These are phyloP conservation scores for Endotricha flammealis DNA, from an alignment of 2,888 invertebrate genomes.

Conservation along the genomic window DNA sequence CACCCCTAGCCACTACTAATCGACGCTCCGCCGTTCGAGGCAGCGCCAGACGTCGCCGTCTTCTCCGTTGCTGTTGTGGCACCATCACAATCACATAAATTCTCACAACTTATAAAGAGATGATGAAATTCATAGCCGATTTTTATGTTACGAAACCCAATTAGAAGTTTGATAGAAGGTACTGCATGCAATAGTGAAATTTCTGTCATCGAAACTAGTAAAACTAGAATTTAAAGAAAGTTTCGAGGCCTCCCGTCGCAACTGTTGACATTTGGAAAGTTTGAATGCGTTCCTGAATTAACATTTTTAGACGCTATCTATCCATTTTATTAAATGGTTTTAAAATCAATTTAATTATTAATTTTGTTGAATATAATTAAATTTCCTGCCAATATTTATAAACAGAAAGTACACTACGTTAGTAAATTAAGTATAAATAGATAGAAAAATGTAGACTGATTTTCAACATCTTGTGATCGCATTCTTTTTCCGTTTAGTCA, in stretches of 20 bases:
- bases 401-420: too few species aligned
- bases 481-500: too few species aligned
- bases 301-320: too few species aligned
- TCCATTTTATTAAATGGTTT: too few species aligned
- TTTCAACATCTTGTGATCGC: too few species aligned
- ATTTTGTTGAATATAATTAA: too few species aligned
- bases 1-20: constrained; percentile 90
- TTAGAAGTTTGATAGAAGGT: not conserved
- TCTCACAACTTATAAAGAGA: constrained; percentile 2
- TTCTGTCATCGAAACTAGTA: constrained; percentile 49
- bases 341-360: too few species aligned
- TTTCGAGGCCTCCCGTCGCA: constrained; percentile 50
- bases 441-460: too few species aligned
- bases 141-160: too few species aligned
- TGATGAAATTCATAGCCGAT: constrained; percentile 1
- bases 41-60: constrained; percentile 60
- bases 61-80: constrained; percentile 67
- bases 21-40: constrained; percentile 82
- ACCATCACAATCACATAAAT: constrained; percentile 47
- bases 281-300: constrained; percentile 46
- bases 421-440: too few species aligned
- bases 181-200: constrained; percentile 1
- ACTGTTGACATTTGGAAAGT: constrained; percentile 71
- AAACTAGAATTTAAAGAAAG: constrained; percentile 62
- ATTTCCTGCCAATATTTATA: too few species aligned